These are phyloP conservation scores for Gadus macrocephalus DNA, from an alignment of 2,113 vertebrate species.

Conservation along the genomic window DNA sequence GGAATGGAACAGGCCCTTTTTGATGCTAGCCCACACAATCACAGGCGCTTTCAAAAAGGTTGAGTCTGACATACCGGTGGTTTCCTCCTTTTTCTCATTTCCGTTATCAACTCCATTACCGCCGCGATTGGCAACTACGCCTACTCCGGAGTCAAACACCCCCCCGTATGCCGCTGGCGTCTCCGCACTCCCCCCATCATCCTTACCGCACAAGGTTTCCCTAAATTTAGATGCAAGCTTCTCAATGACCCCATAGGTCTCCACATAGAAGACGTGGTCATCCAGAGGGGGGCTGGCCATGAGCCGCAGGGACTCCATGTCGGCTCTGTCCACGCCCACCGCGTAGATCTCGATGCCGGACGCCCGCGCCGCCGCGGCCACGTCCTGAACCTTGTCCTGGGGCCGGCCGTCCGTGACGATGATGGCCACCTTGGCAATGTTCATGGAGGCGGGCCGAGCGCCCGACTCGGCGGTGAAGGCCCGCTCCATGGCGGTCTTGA, in stretches of 20 bases:
- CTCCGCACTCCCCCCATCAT: conserved; percentile 53
- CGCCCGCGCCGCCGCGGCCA: conserved; percentile 72
- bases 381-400: conserved; percentile 85
- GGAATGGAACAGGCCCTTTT: conserved; percentile 35
- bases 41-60: conserved; percentile 28
- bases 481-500: conserved; percentile 82
- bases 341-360: conserved; percentile 88
- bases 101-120: conserved; percentile 41
- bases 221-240: conserved; percentile 89
- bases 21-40: conserved; percentile 52
- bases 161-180: conserved; percentile 33
- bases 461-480: conserved; percentile 80
- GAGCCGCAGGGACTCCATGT: conserved; percentile 79
- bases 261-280: conserved; percentile 92
- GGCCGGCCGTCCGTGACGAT: conserved; percentile 90
- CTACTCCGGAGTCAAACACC: conserved; percentile 41
- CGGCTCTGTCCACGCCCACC: conserved; percentile 85
- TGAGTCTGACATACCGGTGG: conserved; percentile 47
- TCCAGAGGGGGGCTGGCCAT: conserved; percentile 89
- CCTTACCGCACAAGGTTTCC: conserved; percentile 91
- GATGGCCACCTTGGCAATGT: conserved; percentile 86
- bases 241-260: conserved; percentile 93
- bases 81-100: conserved; percentile 15
- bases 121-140: conserved; percentile 36
- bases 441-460: conserved; percentile 62